Conservation (phyloP, 2,888 invertebrate genomes). For the Boloria selene region DNA sequence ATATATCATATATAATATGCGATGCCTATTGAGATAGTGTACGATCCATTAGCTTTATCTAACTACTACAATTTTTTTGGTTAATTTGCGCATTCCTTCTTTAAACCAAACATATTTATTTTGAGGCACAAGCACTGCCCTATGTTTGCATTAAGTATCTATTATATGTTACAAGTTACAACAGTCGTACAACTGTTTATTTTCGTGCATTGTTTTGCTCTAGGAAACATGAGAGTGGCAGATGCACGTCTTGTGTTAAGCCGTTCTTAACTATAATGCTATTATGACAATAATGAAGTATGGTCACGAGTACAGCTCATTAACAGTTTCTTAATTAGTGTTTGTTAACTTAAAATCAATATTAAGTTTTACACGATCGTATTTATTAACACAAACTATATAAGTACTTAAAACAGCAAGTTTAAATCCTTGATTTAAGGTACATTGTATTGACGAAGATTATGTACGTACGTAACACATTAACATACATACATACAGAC, state of each 20-base stretch:
- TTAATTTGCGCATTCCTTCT: too few relatives aligned
- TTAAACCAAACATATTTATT: background rate
- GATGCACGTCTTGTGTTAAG: conserved; percentile 36
- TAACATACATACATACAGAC: too few relatives aligned
- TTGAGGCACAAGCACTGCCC: background rate
- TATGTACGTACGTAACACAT: too few relatives aligned
- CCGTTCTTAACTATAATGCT: conserved; percentile 16
- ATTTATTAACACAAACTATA: background rate
- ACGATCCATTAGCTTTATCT: too few relatives aligned
- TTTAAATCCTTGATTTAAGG: too few relatives aligned
- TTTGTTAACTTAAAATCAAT: conserved; percentile 24
- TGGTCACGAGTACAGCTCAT: conserved; percentile 35
- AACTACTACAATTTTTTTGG: too few relatives aligned
- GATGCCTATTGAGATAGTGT: too few relatives aligned
- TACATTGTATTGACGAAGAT: too few relatives aligned
- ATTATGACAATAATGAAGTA: conserved; percentile 33
- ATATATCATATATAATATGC: too few relatives aligned
- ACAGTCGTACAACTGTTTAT: conserved; percentile 30
- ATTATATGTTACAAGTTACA: conserved; percentile 12
- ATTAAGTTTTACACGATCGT: conserved; percentile 7
- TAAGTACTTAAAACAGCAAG: too few relatives aligned
- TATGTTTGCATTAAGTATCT: too few relatives aligned
- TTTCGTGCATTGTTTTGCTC: conserved; percentile 34
- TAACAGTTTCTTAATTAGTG: conserved; percentile 29
- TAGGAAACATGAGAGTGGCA: conserved; percentile 26